Percentiles rank a stretch among this genome's conserved stretches.
phyloP scores from a whole-genome alignment of 37 sponge, comb jelly and placozoan species.

The Mnemiopsis leidyi region DNA sequence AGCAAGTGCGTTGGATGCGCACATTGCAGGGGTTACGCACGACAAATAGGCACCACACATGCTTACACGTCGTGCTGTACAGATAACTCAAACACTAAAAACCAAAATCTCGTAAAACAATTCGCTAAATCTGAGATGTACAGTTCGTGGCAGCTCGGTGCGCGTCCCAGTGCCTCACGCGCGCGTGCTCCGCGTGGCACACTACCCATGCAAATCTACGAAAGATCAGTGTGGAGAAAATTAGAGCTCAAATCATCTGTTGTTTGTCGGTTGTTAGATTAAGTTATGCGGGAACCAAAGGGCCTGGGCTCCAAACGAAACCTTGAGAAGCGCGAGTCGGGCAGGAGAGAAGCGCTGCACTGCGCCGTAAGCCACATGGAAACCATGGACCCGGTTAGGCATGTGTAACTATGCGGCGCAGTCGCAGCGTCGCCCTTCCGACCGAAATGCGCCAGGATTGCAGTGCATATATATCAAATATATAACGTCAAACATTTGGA shows the following conservation, averaged over 20 bases:
- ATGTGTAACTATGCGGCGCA: background rate
- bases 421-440: background rate
- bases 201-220: background rate
- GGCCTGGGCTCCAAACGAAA: background rate
- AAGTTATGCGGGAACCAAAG: background rate
- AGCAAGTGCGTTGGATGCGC: too few relatives aligned
- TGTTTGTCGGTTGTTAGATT: background rate
- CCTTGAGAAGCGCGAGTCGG: background rate
- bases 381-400: background rate
- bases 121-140: background rate
- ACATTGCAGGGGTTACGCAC: background rate
- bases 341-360: background rate
- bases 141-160: background rate
- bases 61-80: background rate
- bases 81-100: background rate
- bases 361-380: background rate
- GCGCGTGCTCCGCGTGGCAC: too few relatives aligned
- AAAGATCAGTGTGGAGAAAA: background rate
- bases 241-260: background rate
- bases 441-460: background rate
- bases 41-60: background rate
- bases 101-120: background rate
- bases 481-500: background rate
- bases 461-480: conserved; percentile 5
- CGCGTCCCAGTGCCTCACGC: background rate